phyloP scores from a whole-genome alignment of 2,888 invertebrate species.

The Eupelmus urozonus region DNA sequence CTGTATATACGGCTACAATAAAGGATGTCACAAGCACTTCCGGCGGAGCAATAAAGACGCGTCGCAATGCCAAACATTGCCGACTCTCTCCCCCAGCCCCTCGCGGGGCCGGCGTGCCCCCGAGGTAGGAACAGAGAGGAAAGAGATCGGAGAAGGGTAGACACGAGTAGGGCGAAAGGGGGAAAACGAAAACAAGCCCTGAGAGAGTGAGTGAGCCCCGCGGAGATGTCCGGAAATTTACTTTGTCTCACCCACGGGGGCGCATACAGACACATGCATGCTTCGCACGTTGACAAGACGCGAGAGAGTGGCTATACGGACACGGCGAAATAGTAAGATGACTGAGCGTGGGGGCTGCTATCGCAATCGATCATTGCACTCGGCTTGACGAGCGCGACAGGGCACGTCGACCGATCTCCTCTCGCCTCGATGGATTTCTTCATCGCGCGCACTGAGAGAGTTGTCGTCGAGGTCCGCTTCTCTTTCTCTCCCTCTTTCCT shows the following conservation, averaged over 20 bases:
- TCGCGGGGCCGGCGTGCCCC: slow-evolving; percentile 37
- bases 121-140: slow-evolving; percentile 16
- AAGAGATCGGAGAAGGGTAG: slow-evolving; percentile 9
- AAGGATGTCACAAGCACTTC: slow-evolving; percentile 64
- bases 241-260: slow-evolving; percentile 58
- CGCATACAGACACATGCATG: too few relatives aligned
- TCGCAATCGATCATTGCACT: slow-evolving; percentile 40
- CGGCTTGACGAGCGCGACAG: slow-evolving; percentile 1
- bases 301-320: background rate
- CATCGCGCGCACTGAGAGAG: slow-evolving; percentile 15
- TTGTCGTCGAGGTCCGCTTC: background rate
- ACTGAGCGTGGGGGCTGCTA: too few relatives aligned
- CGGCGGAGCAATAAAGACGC: slow-evolving; percentile 64
- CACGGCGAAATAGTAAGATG: slow-evolving; percentile 14
- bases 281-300: background rate
- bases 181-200: slow-evolving; percentile 48
- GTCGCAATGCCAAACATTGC: slow-evolving; percentile 62
- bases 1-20: slow-evolving; percentile 62
- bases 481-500: background rate
- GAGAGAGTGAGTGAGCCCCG: slow-evolving; percentile 22
- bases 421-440: slow-evolving; percentile 43
- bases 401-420: background rate
- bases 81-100: background rate
- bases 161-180: slow-evolving; percentile 48
- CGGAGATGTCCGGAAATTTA: slow-evolving; percentile 62